Percentiles rank a stretch among this genome's conserved stretches.
Conservation (phyloP, 2,888 invertebrate genomes). For the Noctua janthina region DNA sequence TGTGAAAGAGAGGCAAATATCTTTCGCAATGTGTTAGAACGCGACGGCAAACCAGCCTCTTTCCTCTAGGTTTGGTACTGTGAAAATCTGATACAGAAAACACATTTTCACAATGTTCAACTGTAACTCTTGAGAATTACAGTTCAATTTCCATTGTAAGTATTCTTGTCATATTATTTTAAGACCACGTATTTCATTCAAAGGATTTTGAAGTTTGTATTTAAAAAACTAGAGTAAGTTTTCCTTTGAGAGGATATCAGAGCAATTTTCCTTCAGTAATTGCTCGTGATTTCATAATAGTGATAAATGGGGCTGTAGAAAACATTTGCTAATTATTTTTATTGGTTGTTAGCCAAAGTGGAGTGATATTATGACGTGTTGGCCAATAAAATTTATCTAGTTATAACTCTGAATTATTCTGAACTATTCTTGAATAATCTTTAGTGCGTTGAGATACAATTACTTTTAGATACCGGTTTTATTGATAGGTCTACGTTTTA, state of each 20-base stretch:
- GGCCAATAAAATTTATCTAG: conserved; percentile 36
- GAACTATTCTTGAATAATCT: conserved; percentile 7
- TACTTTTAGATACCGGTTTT: background rate
- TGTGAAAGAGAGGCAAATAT: conserved; percentile 51
- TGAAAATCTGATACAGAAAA: conserved; percentile 70
- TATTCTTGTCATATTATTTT: conserved; percentile 38
- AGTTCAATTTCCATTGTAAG: conserved; percentile 29
- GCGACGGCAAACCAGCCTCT: conserved; percentile 68
- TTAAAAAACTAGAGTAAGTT: background rate
- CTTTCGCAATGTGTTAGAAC: conserved; percentile 13
- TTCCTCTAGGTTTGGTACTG: conserved; percentile 70
- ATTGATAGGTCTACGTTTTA: background rate
- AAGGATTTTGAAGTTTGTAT: conserved; percentile 33
- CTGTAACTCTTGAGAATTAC: fast-evolving
- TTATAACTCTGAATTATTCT: conserved; percentile 16
- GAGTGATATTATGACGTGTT: conserved; percentile 42
- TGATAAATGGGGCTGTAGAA: conserved; percentile 77
- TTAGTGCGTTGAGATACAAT: conserved; percentile 5
- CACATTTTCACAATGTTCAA: conserved; percentile 28
- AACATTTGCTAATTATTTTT: conserved; percentile 75
- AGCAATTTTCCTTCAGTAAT: conserved; percentile 75
- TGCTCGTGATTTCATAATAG: conserved; percentile 82
- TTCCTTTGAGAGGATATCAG: conserved; percentile 30
- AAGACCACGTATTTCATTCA: conserved; percentile 11
- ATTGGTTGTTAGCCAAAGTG: conserved; percentile 68